phyloP scores from a whole-genome alignment of 2,113 vertebrate species.

The Microtus montanus region DNA sequence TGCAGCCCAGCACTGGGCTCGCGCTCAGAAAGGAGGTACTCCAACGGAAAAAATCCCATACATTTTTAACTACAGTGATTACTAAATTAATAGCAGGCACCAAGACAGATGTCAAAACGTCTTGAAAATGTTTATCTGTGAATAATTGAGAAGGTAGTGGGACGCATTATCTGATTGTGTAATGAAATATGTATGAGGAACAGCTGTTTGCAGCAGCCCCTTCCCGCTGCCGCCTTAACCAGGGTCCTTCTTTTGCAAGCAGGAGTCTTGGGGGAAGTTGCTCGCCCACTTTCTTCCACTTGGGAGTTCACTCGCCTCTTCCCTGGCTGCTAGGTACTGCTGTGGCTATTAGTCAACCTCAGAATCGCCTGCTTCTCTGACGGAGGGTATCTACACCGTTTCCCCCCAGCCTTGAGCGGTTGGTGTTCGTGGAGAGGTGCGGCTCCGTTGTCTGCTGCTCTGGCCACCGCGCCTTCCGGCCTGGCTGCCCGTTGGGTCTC shows the following conservation, averaged over 20 bases:
- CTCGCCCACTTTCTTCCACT: conserved; percentile 48
- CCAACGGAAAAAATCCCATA: conserved; percentile 82
- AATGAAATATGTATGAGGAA: conserved; percentile 97
- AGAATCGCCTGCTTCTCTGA: not conserved
- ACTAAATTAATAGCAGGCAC: conserved; percentile 91
- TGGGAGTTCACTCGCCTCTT: conserved; percentile 15
- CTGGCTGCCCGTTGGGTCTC: not conserved
- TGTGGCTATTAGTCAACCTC: not conserved
- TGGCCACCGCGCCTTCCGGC: not conserved
- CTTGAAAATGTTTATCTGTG: conserved; percentile 95
- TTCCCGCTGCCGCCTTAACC: conserved; percentile 83
- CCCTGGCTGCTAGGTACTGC: not conserved
- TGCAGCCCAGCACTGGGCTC: conserved; percentile 47
- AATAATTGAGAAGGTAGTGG: conserved; percentile 91
- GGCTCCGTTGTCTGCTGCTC: not conserved
- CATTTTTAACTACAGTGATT: conserved; percentile 90
- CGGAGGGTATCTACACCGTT: not conserved
- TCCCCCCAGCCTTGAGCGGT: not conserved
- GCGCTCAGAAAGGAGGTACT: conserved; percentile 67
- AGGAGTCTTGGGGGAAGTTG: conserved; percentile 69
- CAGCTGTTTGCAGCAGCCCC: conserved; percentile 91
- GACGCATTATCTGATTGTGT: conserved; percentile 92
- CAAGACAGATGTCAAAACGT: conserved; percentile 96
- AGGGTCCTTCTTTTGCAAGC: conserved; percentile 76
- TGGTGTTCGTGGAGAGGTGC: not conserved